Evolutionary conservation across 2,888 invertebrate species (phyloP), one percentile per base, ranked within the genome.

Genomic region (Noctua janthe): DNA sequence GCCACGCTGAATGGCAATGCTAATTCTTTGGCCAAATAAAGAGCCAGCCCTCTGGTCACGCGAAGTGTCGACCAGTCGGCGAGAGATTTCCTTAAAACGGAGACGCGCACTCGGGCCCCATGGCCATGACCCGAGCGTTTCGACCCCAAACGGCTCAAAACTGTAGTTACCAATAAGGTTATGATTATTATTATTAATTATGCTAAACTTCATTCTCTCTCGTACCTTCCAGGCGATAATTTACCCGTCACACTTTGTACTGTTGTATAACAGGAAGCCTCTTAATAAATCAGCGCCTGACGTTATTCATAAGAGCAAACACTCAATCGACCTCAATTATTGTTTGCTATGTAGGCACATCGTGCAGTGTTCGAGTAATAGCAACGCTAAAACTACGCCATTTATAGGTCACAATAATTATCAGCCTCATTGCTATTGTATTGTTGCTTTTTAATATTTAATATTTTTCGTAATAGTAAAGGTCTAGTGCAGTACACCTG

Each of bases 241-340:
- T n/a, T 43, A 56, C 20, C n/a, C 7, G 6, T 15, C 10, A 59
- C n/a, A 73, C 73, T 59, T 80, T 74, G 73, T 29, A 23, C 39
- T 47, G 35, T 80, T 51, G 20, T 62, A 15, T 76, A 49, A 35
- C 29, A 81, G 73, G 66, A 72, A 84, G 3, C 76, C 71, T 85
- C 73, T 73, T 82, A 74, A 84, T 71, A 76, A 76, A 78, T 59
- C 20, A 78, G 79, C 87, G 84, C 85, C 84, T 86, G 74, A 11
- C 23, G 13, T 72, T 49, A 74, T 76, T 83, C 11, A 39, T 83
- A 13, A 39, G 71, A 83, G 64, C 76, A 76, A 74, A 29, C 72
- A 74, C 69, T 86, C 71, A 86, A 85, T 86, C 74, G 71, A 79
- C 71, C 79, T 86, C 71, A 76, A 86, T 82, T 54, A 83, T 76